Base-by-base conservation (phyloP, 2,888 invertebrate species). In the Rhingia campestris region DNA sequence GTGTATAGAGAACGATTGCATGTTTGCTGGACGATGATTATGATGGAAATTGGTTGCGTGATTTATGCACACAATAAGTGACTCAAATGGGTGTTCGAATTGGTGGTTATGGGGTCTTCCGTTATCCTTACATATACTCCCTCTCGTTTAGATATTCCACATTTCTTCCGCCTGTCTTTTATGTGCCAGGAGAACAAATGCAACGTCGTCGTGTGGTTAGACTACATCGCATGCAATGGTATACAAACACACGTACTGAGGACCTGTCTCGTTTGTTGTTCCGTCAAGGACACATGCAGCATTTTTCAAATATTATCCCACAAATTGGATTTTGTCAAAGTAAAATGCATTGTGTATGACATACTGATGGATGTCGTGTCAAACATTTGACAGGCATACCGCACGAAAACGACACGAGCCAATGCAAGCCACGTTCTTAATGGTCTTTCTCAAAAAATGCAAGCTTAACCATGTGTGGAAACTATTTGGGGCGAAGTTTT, bases 21-120 rank as follows among this genome's bases (percentile, higher is more conserved):
- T 66, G 66, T 51, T 54, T 43, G 22, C 66, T 74, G 59, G 66
- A 67, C 67, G 75, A 67, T 75, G 66, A 67, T 67, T 66, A 75
- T 51, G 45, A 75, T 67, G 66, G 75, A 75, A 75, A 75, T 75
- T 75, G 66, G 66, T 75, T 75, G 66, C 75, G 66, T 75, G 75
- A 75, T 67, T 67, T 58, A 67, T 75, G 75, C 75, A 75, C 58
- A 75, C 67, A 75, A 75, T 67, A 66, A 75, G 49, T 74, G 74
- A 58, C 74, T 41, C 30, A 66, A 49, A 74, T 66, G 41, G 7
- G 54, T 56, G 73, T 47, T 49, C 6, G 64, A 9, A 32, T 43
- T 43, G 49, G 41, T 66, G 30, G 43, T 22, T 6, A 2, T 4
- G 4, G 30, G 30, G 9, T 10, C 3, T 7, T 58, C 6, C 54